phyloP scores from a whole-genome alignment of 2,113 vertebrate species.

The Naja naja region DNA sequence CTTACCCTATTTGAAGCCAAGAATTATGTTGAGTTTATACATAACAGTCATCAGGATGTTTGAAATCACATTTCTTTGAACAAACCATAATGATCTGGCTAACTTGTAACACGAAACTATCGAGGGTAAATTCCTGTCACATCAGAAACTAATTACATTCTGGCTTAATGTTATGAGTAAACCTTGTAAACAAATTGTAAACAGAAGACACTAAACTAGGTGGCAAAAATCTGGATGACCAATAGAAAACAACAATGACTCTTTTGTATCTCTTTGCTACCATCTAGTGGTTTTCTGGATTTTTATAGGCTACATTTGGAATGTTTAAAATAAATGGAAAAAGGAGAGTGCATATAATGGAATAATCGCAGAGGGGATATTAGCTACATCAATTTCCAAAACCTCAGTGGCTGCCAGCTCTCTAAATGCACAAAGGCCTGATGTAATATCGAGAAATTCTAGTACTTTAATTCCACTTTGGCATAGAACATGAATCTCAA shows the following conservation, averaged over 20 bases:
- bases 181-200: not conserved
- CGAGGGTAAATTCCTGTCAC: not conserved
- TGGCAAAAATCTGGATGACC: not conserved
- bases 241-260: not conserved
- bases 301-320: not conserved
- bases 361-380: not conserved
- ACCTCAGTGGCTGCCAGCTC: not conserved
- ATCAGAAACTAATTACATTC: not conserved
- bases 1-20: not conserved
- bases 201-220: not conserved
- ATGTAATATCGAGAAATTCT: not conserved
- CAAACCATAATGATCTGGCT: not conserved
- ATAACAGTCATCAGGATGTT: not conserved
- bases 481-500: not conserved
- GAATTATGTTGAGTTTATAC: not conserved
- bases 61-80: not conserved
- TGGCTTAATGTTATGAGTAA: not conserved
- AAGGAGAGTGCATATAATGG: not conserved
- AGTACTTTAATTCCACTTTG: not conserved
- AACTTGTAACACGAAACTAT: not conserved
- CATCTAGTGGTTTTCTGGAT: not conserved
- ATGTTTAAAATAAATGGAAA: not conserved
- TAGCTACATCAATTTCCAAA: not conserved
- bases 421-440: not conserved
- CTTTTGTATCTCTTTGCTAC: not conserved